These are phyloP conservation scores for Riparia riparia DNA, from an alignment of 2,113 vertebrate genomes.

Conservation along the genomic window DNA sequence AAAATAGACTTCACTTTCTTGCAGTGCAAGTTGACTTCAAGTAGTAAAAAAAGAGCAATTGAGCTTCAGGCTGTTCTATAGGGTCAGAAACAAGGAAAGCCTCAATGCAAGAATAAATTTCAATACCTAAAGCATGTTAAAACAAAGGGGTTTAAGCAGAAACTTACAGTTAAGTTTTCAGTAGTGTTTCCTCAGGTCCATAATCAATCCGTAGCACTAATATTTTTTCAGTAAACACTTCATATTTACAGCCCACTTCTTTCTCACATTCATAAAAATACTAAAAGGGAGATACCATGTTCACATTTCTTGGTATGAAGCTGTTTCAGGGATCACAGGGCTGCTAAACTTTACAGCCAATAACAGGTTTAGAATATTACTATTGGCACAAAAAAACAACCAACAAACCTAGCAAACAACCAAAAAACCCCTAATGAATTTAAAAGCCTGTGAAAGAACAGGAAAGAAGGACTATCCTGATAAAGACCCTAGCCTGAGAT, in stretches of 20 bases:
- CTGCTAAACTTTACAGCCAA: neutral
- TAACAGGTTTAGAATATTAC: neutral
- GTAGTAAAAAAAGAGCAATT: neutral
- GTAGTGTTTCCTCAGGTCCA: neutral
- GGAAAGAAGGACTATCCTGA: neutral
- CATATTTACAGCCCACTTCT: neutral
- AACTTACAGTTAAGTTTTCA: neutral
- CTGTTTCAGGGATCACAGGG: neutral
- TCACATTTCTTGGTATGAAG: neutral
- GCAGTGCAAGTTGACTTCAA: neutral
- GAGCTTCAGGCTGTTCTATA: neutral
- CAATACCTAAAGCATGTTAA: neutral
- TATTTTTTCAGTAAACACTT: neutral
- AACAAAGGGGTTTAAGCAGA: neutral
- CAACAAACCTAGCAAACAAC: neutral
- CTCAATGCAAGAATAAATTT: neutral
- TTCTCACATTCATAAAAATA: neutral
- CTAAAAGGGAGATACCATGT: neutral
- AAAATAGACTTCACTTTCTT: slow-evolving; percentile 3
- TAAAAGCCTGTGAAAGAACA: neutral
- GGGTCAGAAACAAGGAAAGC: neutral
- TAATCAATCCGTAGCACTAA: neutral
- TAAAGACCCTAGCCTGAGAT: neutral
- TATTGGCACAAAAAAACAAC: neutral
- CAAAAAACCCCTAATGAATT: neutral